A percentile compares a stretch with the other conserved stretches of the same genome.
These are phyloP conservation scores for Drosophila affinis DNA, from an alignment of 2,888 invertebrate species.

Conservation along the genomic window DNA sequence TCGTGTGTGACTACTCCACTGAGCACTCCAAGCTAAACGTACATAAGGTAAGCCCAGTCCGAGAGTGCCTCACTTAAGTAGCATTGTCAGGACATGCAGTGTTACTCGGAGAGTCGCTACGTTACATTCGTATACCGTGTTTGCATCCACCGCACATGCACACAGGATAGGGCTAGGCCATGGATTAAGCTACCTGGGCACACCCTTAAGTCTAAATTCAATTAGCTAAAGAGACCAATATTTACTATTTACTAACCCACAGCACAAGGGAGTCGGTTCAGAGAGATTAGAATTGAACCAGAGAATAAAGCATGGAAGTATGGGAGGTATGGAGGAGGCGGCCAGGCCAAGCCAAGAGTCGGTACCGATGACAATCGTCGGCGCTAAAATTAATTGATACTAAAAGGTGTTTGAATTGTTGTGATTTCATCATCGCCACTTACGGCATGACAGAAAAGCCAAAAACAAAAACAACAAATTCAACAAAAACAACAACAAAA, in stretches of 20 bases:
- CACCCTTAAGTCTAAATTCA: not conserved
- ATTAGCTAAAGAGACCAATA: not conserved
- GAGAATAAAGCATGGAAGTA: not conserved
- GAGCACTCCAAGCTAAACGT: not conserved
- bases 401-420: constrained; percentile 79
- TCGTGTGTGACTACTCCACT: too few species aligned
- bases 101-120: too few species aligned
- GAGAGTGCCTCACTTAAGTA: not conserved
- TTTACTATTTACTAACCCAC: not conserved
- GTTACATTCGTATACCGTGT: too few species aligned
- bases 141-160: too few species aligned
- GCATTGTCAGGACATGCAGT: not conserved
- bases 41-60: not conserved
- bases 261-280: not conserved
- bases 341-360: not conserved
- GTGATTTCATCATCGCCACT: constrained; percentile 78
- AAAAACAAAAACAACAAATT: constrained; percentile 53
- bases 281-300: not conserved
- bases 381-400: constrained; percentile 73
- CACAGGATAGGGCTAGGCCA: not conserved
- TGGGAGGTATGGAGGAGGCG: not conserved
- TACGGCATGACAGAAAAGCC: constrained; percentile 74
- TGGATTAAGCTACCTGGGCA: not conserved
- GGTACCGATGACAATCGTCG: constrained; percentile 58
- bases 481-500: constrained; percentile 21